Conservation (phyloP, 2,113 vertebrate species). For the Caracal caracal region DNA sequence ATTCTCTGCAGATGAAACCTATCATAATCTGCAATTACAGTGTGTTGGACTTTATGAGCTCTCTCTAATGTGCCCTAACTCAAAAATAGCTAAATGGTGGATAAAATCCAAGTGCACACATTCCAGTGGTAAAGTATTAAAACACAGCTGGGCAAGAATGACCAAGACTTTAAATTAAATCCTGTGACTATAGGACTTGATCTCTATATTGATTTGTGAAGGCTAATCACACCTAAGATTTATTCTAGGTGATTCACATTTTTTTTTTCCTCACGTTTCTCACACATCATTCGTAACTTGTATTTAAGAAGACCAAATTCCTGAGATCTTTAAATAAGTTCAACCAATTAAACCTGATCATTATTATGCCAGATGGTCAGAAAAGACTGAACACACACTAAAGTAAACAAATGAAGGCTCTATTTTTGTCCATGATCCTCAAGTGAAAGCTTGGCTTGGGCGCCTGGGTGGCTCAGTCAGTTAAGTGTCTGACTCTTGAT, state of each 20-base stretch:
- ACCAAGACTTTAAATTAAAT: neutral
- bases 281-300: neutral
- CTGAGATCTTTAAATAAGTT: neutral
- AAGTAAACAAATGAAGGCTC: neutral
- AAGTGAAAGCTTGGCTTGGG: neutral
- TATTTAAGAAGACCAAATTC: neutral
- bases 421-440: neutral
- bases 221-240: neutral
- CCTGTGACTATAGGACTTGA: neutral
- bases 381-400: neutral
- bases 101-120: neutral
- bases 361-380: neutral
- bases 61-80: neutral
- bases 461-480: too few relatives aligned
- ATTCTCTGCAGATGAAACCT: neutral
- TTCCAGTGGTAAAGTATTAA: neutral
- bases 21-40: neutral
- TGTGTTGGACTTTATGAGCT: neutral
- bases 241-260: neutral
- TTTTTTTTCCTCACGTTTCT: neutral
- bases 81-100: neutral
- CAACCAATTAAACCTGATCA: neutral
- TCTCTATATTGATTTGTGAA: neutral
- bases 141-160: neutral
- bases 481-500: too few relatives aligned